Evolutionary conservation across 2,797 vertebrate genomes (phyloP), one percentile per base, ranked within the genome.

Genomic region (Lagocephalus sceleratus): DNA sequence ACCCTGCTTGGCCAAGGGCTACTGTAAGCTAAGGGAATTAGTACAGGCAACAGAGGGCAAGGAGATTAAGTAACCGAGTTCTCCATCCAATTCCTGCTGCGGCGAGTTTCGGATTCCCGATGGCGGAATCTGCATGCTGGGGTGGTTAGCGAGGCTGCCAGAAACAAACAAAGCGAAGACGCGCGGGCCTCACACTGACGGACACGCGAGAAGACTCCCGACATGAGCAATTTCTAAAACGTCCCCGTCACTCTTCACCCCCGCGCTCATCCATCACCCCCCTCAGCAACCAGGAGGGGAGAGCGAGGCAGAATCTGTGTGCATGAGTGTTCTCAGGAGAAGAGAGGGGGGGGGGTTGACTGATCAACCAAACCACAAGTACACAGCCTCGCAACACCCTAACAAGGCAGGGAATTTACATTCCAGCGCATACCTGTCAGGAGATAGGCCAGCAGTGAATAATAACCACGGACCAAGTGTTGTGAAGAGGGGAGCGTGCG

Each of bases 321-420:
- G 47, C 6, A 15, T 47, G 45, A 15, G 44, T 46, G 44, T 7
- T 9, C 1, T 11, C 7, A 20, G 6, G 12, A 16, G 20, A 6
- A 25, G 35, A 7, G 47, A 32, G 25, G 57, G 51, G 35, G 9
- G 47, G 39, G 25, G 57, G 51, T 53, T 85, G 85, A 88, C 71
- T 82, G 85, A 90, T 91, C 87, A 89, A 87, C 68, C 73, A 71
- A 81, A 84, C 75, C 55, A 20, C 79, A 71, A 82, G 74, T 84
- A 85, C 86, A 85, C 76, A 86, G 68, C 75, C 77, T 66, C 68
- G 61, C 63, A 79, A 74, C 77, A 76, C 63, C 67, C 77, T 84
- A 86, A 88, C 84, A 88, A 87, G 84, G 78, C 72, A 75, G 63
- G 59, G 61, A 63, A 89, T 87, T 89, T 89, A 82, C 81, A 87